phyloP scores from a whole-genome alignment of 2,888 invertebrate species.

The Eudemis profundana region DNA sequence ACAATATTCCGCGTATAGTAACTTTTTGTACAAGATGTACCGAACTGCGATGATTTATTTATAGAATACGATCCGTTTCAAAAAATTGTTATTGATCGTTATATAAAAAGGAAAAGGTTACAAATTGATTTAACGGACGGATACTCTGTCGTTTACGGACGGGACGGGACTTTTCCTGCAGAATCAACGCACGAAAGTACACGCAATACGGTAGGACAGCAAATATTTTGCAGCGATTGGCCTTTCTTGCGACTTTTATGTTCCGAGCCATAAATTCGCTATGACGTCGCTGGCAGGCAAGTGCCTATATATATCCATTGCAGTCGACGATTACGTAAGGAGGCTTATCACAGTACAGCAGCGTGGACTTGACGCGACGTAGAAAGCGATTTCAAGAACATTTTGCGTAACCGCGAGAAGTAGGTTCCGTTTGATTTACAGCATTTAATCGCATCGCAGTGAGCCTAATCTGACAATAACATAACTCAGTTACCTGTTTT shows the following conservation, averaged over 20 bases:
- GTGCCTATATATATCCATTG: conserved; percentile 57
- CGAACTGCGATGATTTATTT: not conserved
- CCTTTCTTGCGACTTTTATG: conserved; percentile 36
- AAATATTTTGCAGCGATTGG: conserved; percentile 30
- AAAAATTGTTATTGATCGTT: too few species aligned
- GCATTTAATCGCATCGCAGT: conserved; percentile 45
- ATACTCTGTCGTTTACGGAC: conserved; percentile 6
- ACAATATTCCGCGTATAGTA: conserved; percentile 10
- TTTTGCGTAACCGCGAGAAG: conserved; percentile 69
- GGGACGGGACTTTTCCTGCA: not conserved
- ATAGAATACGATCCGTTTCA: not conserved
- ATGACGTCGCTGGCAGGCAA: conserved; percentile 51
- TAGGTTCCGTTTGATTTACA: conserved; percentile 67
- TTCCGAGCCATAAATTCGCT: conserved; percentile 37
- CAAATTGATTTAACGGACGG: conserved; percentile 18
- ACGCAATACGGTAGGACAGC: conserved; percentile 4
- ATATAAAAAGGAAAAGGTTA: not conserved
- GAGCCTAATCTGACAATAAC: conserved; percentile 31
- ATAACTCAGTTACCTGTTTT: conserved; percentile 34
- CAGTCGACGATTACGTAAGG: conserved; percentile 72
- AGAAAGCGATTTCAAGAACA: conserved; percentile 78
- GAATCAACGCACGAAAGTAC: conserved; percentile 11
- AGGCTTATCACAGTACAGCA: conserved; percentile 62
- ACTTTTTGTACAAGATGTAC: conserved; percentile 16
- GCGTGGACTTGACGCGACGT: conserved; percentile 69